Evolutionary conservation across 2,888 invertebrate species (phyloP).

Genomic region (Apodemia duryi): DNA sequence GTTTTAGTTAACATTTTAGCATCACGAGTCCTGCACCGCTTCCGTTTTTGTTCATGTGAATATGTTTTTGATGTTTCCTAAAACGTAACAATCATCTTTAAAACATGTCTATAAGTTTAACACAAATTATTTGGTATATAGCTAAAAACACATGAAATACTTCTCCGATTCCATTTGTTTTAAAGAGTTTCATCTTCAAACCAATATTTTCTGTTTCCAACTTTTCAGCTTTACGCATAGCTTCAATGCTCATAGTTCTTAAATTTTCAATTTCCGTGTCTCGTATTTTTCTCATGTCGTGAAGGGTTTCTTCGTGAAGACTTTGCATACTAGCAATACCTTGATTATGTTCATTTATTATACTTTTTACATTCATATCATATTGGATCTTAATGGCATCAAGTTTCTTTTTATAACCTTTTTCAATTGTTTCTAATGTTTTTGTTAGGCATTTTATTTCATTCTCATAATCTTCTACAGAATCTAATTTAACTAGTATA

Average conservation of each 20-base stretch:
- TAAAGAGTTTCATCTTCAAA: constrained; percentile 45
- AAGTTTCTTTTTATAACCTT: constrained; percentile 59
- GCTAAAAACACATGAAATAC: constrained; percentile 36
- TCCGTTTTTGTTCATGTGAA: constrained; percentile 41
- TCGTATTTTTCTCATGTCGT: constrained; percentile 65
- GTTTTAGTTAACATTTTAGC: constrained; percentile 56
- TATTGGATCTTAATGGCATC: constrained; percentile 74
- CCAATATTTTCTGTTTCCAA: constrained; percentile 57
- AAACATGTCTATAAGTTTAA: neutral
- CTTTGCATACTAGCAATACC: constrained; percentile 76
- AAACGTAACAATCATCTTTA: constrained; percentile 15
- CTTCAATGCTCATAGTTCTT: constrained; percentile 66
- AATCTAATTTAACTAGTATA: constrained; percentile 47
- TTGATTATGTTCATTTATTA: constrained; percentile 73
- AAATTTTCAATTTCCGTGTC: constrained; percentile 75
- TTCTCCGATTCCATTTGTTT: constrained; percentile 38
- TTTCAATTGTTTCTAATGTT: constrained; percentile 53
- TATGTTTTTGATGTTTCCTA: constrained; percentile 52
- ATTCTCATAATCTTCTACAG: constrained; percentile 47
- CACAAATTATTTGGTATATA: neutral
- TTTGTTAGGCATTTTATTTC: constrained; percentile 51
- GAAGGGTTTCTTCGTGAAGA: constrained; percentile 72
- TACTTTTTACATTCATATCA: constrained; percentile 71
- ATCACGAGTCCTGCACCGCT: constrained; percentile 38
- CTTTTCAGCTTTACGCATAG: constrained; percentile 62